Base-by-base conservation (phyloP, 2,888 invertebrate species). In the Periphyllus acericola region DNA sequence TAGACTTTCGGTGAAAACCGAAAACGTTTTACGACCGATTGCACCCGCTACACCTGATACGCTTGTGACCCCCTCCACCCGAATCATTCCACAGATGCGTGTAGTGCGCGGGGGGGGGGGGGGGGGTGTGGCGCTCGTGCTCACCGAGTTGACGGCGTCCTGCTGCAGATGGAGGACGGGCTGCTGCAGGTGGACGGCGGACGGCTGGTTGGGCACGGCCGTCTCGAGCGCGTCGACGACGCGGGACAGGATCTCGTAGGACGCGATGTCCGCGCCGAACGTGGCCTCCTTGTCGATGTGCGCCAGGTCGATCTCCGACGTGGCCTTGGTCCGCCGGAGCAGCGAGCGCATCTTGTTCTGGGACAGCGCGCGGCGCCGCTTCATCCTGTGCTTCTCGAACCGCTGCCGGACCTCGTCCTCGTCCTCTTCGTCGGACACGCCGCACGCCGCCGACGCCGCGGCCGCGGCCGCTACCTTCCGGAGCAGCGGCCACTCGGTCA, bases 231-330 rank as follows among this genome's bases (percentile, higher is more conserved):
- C 95, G 90, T 95, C 95, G 0, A 96, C 96, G 75, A 97, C 94
- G 91, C 95, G 94, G 0, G 95, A 95, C 86, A 96, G 91, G 3
- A 97, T 91, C 91, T 96, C 95, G 11, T 95, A 95, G 14, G 96
- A 96, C 90, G 95, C 95, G 0, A 96, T 89, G 74, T 89, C 80
- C 0, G 86, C 76, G n/a, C 90, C 89, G 91, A 96, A 96, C 0
- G 96, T 96, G 89, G 94, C 94, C 90, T 95, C 94, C 90, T 95
- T 95, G 91, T 97, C 96, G 89, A 96, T 96, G 74, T 94, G 94
- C 89, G 94, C 93, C 76, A 97, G 92, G 91, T 96, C 96, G 0
- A 95, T 95, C 90, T 97, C 96, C 0, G 96, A 96, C 60, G 87
- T 87, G 32, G 87, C 87, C 80, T 80, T 87, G 17, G 80, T 80